These are phyloP conservation scores for Poecilobothrus nobilitatus DNA, from an alignment of 2,888 invertebrate genomes.

Conservation along the genomic window DNA sequence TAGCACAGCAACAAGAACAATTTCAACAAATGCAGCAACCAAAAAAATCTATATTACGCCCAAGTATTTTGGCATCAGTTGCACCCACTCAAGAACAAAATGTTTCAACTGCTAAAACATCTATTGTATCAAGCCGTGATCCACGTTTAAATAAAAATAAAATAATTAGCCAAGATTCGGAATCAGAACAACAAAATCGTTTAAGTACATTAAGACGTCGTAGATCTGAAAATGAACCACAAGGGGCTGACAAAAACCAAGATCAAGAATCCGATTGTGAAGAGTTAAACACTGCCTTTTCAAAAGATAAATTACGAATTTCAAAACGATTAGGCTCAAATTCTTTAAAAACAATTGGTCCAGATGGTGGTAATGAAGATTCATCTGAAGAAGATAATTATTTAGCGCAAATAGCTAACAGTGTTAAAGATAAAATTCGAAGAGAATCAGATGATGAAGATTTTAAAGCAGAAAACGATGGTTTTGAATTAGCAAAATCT, in stretches of 20 bases:
- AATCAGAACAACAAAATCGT: slow-evolving; percentile 19
- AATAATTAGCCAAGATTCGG: slow-evolving; percentile 32
- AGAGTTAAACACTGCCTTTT: not conserved
- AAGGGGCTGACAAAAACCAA: not conserved
- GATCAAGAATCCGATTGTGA: not conserved
- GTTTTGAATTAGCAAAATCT: slow-evolving; percentile 35
- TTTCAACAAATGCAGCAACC: slow-evolving; percentile 14
- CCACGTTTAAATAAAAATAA: slow-evolving; percentile 39
- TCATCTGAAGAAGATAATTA: slow-evolving; percentile 37
- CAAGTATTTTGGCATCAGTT: slow-evolving; percentile 30
- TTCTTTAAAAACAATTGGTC: not conserved
- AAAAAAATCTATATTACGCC: slow-evolving; percentile 29
- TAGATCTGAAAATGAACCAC: slow-evolving; percentile 10
- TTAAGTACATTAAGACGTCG: slow-evolving; percentile 20
- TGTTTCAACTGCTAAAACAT: slow-evolving; percentile 23
- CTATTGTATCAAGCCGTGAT: slow-evolving; percentile 35
- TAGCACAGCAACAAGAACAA: slow-evolving; percentile 17
- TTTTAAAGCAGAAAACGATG: slow-evolving; percentile 39
- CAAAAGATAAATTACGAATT: not conserved
- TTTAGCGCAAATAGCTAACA: slow-evolving; percentile 41
- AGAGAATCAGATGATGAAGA: slow-evolving; percentile 40
- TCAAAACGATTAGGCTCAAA: not conserved
- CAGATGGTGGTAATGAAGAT: slow-evolving; percentile 3
- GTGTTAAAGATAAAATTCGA: slow-evolving; percentile 39
- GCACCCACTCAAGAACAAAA: slow-evolving; percentile 13